phyloP scores from a whole-genome alignment of 1,140 invertebrate genomes.

The Drosophila fuyamai region DNA sequence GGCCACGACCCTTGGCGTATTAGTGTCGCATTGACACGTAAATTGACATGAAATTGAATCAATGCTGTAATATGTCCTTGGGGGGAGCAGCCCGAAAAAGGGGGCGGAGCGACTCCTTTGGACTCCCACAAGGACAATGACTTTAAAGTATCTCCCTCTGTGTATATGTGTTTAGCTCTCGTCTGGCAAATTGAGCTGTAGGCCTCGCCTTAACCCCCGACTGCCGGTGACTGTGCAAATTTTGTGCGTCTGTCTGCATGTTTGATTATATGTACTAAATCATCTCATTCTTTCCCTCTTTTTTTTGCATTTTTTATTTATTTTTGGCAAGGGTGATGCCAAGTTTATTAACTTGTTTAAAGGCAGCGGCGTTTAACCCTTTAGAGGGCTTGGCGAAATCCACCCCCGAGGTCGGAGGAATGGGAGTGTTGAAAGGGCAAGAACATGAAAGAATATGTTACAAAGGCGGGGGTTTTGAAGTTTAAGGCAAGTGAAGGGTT shows the following conservation, averaged over 20 bases:
- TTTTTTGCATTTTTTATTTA: constrained; percentile 15
- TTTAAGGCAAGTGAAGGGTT: not conserved
- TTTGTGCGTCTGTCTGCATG: constrained; percentile 74
- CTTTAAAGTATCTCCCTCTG: constrained; percentile 66
- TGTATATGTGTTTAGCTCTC: constrained; percentile 47
- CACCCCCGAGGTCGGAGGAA: constrained; percentile 1
- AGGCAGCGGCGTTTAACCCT: constrained; percentile 61
- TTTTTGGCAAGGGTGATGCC: constrained; percentile 13
- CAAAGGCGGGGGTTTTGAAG: not conserved
- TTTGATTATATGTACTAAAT: constrained; percentile 78
- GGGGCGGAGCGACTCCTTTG: not conserved
- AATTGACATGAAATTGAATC: constrained; percentile 85
- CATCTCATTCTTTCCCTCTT: constrained; percentile 59
- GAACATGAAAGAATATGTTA: constrained; percentile 23
- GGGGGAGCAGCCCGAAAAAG: constrained; percentile 47
- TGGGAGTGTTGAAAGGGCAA: constrained; percentile 8
- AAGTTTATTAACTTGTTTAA: constrained; percentile 80
- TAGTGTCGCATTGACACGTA: constrained; percentile 85
- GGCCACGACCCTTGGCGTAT: constrained; percentile 76
- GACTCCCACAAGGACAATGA: constrained; percentile 64
- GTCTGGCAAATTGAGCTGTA: constrained; percentile 75
- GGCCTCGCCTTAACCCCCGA: constrained; percentile 24
- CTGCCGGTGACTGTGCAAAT: constrained; percentile 73
- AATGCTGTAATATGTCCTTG: constrained; percentile 85
- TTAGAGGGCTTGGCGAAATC: constrained; percentile 26